Conservation (phyloP, 2,797 vertebrate species). For the Hemitrygon akajei region DNA sequence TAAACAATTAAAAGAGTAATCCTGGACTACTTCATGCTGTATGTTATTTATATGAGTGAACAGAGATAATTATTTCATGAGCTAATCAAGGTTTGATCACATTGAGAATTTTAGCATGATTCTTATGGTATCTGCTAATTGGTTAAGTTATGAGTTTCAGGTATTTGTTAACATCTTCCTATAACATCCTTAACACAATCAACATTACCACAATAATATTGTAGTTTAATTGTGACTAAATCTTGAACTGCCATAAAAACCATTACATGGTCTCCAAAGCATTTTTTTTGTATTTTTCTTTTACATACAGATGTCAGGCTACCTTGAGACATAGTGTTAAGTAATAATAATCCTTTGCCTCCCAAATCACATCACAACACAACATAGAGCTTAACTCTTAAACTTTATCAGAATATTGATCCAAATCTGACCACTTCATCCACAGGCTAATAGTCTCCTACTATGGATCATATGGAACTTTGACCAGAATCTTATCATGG, state of each 20-base stretch:
- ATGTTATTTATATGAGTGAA: not conserved
- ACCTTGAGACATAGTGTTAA: too few species aligned
- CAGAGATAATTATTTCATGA: not conserved
- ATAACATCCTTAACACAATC: not conserved
- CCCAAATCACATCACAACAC: too few species aligned
- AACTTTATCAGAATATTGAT: too few species aligned
- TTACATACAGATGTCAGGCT: too few species aligned
- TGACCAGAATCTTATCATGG: too few species aligned
- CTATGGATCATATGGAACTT: too few species aligned
- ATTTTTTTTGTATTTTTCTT: too few species aligned
- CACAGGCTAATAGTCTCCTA: too few species aligned
- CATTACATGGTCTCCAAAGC: not conserved
- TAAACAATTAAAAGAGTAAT: not conserved
- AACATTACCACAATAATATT: not conserved
- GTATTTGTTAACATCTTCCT: not conserved
- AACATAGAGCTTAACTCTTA: too few species aligned
- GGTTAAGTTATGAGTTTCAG: not conserved
- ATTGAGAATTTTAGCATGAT: not conserved
- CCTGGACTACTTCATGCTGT: not conserved
- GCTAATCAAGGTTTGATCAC: not conserved
- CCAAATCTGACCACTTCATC: too few species aligned
- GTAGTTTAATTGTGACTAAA: not conserved
- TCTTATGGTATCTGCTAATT: not conserved
- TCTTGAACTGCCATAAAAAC: not conserved
- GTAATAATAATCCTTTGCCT: too few species aligned